These are phyloP conservation scores for Mormyrus iriodes DNA, from an alignment of 2,113 vertebrate species.

Conservation along the genomic window DNA sequence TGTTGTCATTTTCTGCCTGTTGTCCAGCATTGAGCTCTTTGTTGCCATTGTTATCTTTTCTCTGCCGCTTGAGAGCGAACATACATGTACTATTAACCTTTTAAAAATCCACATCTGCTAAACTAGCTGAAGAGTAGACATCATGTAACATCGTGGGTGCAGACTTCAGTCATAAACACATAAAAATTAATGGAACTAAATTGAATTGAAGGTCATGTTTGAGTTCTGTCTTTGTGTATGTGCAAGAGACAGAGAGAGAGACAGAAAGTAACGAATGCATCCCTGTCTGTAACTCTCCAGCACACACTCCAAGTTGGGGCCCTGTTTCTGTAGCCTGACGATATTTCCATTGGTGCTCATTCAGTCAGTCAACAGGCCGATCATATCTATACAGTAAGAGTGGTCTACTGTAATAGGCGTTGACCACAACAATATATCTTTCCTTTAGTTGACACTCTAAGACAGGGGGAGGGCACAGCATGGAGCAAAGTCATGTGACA, in stretches of 20 bases:
- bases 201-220: neutral
- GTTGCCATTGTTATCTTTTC: neutral
- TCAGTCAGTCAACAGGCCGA: neutral
- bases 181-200: too few species aligned
- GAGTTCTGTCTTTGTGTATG: neutral
- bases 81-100: neutral
- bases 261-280: neutral
- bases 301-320: neutral
- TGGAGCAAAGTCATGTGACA: neutral
- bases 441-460: neutral
- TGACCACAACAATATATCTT: too few species aligned
- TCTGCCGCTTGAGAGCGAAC: neutral
- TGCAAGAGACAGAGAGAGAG: neutral
- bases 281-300: neutral
- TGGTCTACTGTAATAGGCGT: too few species aligned
- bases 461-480: neutral
- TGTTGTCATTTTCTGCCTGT: neutral
- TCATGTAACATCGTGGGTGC: neutral
- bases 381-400: neutral
- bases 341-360: neutral
- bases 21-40: neutral
- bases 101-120: constrained; percentile 1
- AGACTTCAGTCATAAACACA: too few species aligned
- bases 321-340: neutral
- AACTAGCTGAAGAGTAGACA: neutral